Evolutionary conservation across 2,888 invertebrate genomes (phyloP).

Genomic region (Hypselothyrea guttata): DNA sequence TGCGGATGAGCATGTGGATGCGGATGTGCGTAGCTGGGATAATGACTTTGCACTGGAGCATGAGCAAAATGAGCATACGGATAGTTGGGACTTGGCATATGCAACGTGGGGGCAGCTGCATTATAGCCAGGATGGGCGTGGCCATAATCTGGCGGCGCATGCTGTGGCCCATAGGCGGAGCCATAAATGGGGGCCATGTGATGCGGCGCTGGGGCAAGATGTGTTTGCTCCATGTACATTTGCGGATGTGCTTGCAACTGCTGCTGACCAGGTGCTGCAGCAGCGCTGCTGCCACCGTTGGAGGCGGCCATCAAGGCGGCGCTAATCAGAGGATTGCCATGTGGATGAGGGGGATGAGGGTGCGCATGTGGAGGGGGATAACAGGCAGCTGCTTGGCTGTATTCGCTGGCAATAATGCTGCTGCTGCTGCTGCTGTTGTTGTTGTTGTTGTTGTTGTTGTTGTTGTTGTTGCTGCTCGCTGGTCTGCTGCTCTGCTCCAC

Average conservation of each 20-base stretch:
- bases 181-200: constrained; percentile 79
- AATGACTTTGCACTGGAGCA: constrained; percentile 61
- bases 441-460: constrained; percentile 15
- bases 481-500: constrained; percentile 6
- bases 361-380: constrained; percentile 56
- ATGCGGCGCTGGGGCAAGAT: constrained; percentile 65
- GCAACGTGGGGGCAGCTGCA: constrained; percentile 82
- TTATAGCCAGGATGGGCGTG: constrained; percentile 33
- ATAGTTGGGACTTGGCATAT: constrained; percentile 88
- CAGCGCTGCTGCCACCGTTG: no score
- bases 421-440: constrained; percentile 25
- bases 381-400: constrained; percentile 57
- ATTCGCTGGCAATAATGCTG: constrained; percentile 34
- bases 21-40: constrained; percentile 50
- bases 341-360: constrained; percentile 73
- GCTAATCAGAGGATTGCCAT: constrained; percentile 82
- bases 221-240: constrained; percentile 82
- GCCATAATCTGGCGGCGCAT: constrained; percentile 59
- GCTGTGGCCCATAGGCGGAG: constrained; percentile 64
- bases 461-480: constrained; percentile 7
- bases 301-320: constrained; percentile 69
- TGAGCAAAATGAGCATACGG: constrained; percentile 83
- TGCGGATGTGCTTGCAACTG: constrained; percentile 49
- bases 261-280: constrained; percentile 50
- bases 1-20: constrained; percentile 43